Conservation (phyloP, 2,888 invertebrate genomes). For the Ormyrus labotus region DNA sequence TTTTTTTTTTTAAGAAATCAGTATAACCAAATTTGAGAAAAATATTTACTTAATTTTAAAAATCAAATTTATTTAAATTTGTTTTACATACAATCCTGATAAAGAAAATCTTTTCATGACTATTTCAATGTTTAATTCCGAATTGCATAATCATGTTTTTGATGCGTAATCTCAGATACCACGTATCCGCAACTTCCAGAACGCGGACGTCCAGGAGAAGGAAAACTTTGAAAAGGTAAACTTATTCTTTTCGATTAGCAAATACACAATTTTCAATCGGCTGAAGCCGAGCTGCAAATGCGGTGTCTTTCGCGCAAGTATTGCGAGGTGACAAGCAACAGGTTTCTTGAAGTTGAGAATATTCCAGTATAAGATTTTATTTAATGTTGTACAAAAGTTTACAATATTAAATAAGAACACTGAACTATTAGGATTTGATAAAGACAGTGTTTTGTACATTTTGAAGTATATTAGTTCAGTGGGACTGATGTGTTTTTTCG, state of each 20-base stretch:
- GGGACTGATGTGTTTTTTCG: slow-evolving; percentile 24
- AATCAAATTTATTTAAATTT: not conserved
- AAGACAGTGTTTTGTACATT: slow-evolving; percentile 43
- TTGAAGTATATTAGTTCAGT: slow-evolving; percentile 16
- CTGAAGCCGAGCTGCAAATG: slow-evolving; percentile 32
- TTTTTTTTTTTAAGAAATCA: not conserved
- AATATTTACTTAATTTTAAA: slow-evolving; percentile 11
- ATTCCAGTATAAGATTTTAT: slow-evolving; percentile 33
- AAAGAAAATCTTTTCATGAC: slow-evolving; percentile 8
- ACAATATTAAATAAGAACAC: slow-evolving; percentile 31
- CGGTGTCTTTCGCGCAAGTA: slow-evolving; percentile 36
- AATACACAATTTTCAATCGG: slow-evolving; percentile 56
- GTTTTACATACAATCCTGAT: not conserved
- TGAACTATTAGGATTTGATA: slow-evolving; percentile 50
- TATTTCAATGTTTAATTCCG: slow-evolving; percentile 3
- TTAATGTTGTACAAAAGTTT: slow-evolving; percentile 32
- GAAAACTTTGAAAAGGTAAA: slow-evolving; percentile 82
- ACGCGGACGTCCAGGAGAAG: slow-evolving; percentile 80
- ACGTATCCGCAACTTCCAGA: slow-evolving; percentile 74
- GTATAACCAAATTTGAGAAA: not conserved
- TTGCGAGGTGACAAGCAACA: slow-evolving; percentile 40
- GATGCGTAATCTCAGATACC: slow-evolving; percentile 74
- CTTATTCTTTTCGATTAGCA: slow-evolving; percentile 66
- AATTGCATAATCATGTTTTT: slow-evolving; percentile 70
- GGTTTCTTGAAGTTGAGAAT: slow-evolving; percentile 38